Conservation (phyloP, 2,888 invertebrate species). For the Helleia helle region DNA sequence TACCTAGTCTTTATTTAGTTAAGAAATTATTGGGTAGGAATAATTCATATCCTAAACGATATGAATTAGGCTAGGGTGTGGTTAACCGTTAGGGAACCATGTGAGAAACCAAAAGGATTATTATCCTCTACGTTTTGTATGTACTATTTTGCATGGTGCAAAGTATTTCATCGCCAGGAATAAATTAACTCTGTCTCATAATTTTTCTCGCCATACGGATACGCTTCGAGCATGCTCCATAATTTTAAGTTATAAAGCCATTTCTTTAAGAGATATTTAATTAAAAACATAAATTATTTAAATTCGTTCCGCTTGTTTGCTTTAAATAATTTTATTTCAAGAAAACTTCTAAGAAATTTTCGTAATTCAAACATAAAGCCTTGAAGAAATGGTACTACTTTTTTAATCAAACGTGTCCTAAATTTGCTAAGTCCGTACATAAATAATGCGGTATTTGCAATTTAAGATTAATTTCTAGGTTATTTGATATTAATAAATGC, state of each 20-base stretch:
- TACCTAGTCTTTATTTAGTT: too few relatives aligned
- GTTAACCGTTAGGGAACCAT: constrained; percentile 77
- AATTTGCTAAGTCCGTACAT: not conserved
- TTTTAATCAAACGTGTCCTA: not conserved
- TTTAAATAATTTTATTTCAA: too few relatives aligned
- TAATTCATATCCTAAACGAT: constrained; percentile 3
- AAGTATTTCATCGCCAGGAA: constrained; percentile 45
- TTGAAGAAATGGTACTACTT: not conserved
- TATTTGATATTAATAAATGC: too few relatives aligned
- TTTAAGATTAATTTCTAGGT: too few relatives aligned
- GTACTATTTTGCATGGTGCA: constrained; percentile 89
- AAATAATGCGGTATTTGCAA: not conserved
- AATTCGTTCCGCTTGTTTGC: not conserved
- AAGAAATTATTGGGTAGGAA: not conserved
- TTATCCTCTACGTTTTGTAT: constrained; percentile 75
- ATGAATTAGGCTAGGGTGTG: constrained; percentile 27
- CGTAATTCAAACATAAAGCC: not conserved
- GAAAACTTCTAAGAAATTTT: too few relatives aligned
- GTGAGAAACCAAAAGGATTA: constrained; percentile 76
- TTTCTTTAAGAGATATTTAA: constrained; percentile 7
- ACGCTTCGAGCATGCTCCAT: constrained; percentile 10
- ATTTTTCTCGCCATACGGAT: constrained; percentile 44
- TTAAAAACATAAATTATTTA: not conserved
- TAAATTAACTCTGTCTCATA: constrained; percentile 22
- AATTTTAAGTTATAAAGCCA: constrained; percentile 1